Evolutionary conservation across 2,888 invertebrate genomes (phyloP), one percentile per base, ranked within the genome.

Genomic region (Muscina levida): DNA sequence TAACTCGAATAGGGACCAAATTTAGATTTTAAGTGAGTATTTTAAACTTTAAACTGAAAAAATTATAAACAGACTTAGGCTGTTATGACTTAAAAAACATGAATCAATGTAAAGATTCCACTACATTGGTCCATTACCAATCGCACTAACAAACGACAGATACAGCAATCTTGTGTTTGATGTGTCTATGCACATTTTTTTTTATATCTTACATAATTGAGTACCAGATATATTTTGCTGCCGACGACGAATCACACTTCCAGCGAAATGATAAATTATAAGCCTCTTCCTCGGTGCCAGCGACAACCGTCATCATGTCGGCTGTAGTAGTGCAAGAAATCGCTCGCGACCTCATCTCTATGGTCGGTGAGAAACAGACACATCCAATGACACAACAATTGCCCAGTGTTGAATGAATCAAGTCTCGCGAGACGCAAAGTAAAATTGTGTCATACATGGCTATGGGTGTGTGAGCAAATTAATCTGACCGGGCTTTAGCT

Each of bases 241-340:
- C 19, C 48, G 8, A 4, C 48, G n/a, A n/a, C n/a, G n/a, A n/a
- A n/a, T n/a, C 59, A 42, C 53, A 44, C 15, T 37, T n/a, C 31
- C 13, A 22, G 13, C 1, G 13, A 22, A 2, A 48, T 71, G 73
- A 66, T 70, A 48, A 44, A 22, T 66, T 74, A 67, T 51, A 74
- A 71, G 62, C 76, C 72, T 65, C 56, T 65, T 72, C 77, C 68
- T 68, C 53, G 72, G 70, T 22, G 13, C 11, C 11, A 22, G 24
- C 53, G 6, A 24, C 53, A 24, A 24, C 72, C 53, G 77, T 51
- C n/a, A 77, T 72, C 72, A 72, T 76, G 72, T 79, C 67, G 71
- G 53, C 37, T 72, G 59, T 62, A 48, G 17, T 17, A 19, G 53
- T 53, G 13, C 53, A 24, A 4, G 24, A 22, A 22, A 22, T 53